phyloP scores from a whole-genome alignment of 2,888 invertebrate genomes.

The Leucoma salicis region DNA sequence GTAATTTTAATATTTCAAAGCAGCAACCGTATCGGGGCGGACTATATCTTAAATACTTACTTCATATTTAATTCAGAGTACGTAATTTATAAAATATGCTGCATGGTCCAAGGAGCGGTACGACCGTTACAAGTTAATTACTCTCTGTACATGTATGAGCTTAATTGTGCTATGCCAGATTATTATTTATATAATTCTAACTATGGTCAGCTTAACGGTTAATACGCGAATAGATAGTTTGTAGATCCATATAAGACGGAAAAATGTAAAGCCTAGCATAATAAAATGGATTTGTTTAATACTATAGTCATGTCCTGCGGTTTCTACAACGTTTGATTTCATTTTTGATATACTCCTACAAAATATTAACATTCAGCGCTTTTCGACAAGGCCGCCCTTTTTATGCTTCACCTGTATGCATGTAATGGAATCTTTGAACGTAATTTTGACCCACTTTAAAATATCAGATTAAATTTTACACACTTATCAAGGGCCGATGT shows the following conservation, averaged over 20 bases:
- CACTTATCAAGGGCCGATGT: too few species aligned
- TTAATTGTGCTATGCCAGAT: constrained; percentile 38
- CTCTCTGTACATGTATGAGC: constrained; percentile 29
- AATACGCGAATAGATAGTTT: constrained; percentile 30
- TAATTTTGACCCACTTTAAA: too few species aligned
- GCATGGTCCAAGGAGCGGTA: constrained; percentile 26
- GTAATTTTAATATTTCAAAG: not conserved
- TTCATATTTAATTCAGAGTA: not conserved
- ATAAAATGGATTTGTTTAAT: too few species aligned
- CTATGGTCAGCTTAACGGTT: constrained; percentile 37
- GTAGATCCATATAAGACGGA: not conserved
- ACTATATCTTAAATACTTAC: not conserved
- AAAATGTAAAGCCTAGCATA: not conserved
- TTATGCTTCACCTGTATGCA: too few species aligned
- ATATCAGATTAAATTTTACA: too few species aligned
- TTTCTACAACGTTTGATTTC: too few species aligned
- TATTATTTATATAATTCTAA: constrained; percentile 25
- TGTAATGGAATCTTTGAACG: too few species aligned
- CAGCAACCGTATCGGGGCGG: not conserved
- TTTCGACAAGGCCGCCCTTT: too few species aligned
- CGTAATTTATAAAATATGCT: constrained; percentile 1
- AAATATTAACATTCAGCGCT: too few species aligned
- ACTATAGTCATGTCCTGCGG: too few species aligned
- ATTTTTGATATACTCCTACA: too few species aligned
- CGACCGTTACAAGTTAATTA: constrained; percentile 41